Evolutionary conservation across 2,797 vertebrate species (phyloP).

Genomic region (Serranus cabrilla): DNA sequence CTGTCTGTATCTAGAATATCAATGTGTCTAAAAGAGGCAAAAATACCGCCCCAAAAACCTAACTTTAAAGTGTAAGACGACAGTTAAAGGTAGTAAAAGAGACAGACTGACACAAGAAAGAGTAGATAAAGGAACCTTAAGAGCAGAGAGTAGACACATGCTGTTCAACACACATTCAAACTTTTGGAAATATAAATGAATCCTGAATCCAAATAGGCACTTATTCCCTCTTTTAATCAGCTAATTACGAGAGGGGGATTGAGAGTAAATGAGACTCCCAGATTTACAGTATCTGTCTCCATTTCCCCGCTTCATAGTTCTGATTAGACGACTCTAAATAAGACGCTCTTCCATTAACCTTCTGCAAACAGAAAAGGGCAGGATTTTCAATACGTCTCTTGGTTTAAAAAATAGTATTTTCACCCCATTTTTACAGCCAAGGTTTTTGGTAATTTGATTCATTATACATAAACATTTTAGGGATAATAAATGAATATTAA

Average conservation of each 20-base stretch:
- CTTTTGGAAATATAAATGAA: not conserved
- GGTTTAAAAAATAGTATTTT: slow-evolving; percentile 32
- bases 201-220: slow-evolving; percentile 24
- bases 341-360: slow-evolving; percentile 57
- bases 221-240: slow-evolving; percentile 34
- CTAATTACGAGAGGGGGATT: slow-evolving; percentile 51
- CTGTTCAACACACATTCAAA: not conserved
- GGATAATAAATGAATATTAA: slow-evolving; percentile 25
- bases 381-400: slow-evolving; percentile 29
- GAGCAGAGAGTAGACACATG: not conserved
- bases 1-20: not conserved
- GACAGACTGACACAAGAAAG: not conserved
- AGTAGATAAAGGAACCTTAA: not conserved
- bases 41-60: not conserved
- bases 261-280: slow-evolving; percentile 32
- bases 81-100: not conserved
- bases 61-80: not conserved
- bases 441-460: slow-evolving; percentile 28
- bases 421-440: slow-evolving; percentile 1
- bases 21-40: not conserved
- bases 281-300: slow-evolving; percentile 53
- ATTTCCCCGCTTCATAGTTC: slow-evolving; percentile 25
- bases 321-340: slow-evolving; percentile 53
- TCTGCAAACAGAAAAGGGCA: slow-evolving; percentile 44
- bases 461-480: slow-evolving; percentile 15